These are phyloP conservation scores for Muscicapa adusta DNA, from an alignment of 2,113 vertebrate species.

Conservation along the genomic window DNA sequence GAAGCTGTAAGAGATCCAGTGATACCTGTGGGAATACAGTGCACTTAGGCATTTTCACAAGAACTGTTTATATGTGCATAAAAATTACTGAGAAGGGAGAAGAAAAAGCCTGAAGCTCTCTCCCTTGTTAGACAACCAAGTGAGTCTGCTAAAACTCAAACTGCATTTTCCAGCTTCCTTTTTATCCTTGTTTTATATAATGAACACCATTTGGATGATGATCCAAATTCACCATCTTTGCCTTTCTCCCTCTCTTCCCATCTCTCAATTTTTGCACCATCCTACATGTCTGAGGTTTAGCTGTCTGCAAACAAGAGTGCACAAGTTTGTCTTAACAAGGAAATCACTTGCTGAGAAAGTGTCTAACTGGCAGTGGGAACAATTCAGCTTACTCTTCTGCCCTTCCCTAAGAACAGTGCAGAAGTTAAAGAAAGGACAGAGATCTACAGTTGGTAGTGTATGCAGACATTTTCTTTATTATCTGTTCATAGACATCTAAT, in stretches of 20 bases:
- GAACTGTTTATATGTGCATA: background rate
- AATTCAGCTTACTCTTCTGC: background rate
- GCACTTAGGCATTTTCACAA: background rate
- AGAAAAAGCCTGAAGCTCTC: background rate
- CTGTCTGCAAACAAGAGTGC: background rate
- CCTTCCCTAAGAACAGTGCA: background rate
- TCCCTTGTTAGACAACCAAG: background rate
- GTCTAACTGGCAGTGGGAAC: background rate
- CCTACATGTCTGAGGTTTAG: background rate
- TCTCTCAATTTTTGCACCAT: background rate
- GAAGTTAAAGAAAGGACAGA: constrained; percentile 9
- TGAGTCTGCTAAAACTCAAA: background rate
- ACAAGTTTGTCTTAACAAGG: background rate
- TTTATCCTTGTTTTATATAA: background rate
- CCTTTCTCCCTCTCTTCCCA: background rate
- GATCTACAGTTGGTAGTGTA: background rate
- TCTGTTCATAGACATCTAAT: constrained; percentile 11
- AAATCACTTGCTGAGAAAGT: constrained; percentile 3
- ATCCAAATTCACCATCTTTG: background rate
- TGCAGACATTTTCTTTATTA: background rate
- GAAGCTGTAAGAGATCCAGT: background rate
- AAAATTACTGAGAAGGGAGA: background rate
- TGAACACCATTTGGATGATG: background rate
- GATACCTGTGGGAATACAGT: background rate
- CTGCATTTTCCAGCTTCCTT: background rate